These are phyloP conservation scores for Oscheius sp. DNA, from an alignment of 1,140 invertebrate species.

Conservation along the genomic window DNA sequence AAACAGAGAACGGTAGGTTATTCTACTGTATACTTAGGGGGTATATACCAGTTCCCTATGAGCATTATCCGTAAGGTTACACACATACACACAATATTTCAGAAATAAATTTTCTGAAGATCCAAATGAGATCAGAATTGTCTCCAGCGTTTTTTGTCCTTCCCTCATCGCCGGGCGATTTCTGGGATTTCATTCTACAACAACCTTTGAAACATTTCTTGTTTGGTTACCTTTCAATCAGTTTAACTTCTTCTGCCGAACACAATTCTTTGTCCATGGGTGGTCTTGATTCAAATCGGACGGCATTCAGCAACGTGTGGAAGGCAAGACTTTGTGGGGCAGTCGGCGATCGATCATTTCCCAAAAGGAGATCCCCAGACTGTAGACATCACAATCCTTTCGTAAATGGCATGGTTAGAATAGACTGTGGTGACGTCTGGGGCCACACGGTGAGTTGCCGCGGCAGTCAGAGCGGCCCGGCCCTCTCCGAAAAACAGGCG, in stretches of 20 bases:
- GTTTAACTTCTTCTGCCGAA: not conserved
- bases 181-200: not conserved
- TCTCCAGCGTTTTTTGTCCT: not conserved
- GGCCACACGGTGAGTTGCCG: no score
- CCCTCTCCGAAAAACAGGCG: no score
- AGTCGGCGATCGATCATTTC: not conserved
- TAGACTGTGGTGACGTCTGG: not conserved
- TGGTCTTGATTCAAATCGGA: not conserved
- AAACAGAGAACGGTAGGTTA: no score
- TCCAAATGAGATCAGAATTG: not conserved
- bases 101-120: not conserved
- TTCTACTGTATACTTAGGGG: no score
- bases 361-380: not conserved
- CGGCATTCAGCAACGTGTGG: not conserved
- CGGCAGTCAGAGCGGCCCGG: no score
- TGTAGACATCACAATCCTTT: not conserved
- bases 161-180: not conserved
- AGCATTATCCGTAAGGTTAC: no score
- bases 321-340: not conserved
- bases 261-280: not conserved
- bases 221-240: not conserved
- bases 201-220: not conserved
- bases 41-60: no score
- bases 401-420: not conserved
- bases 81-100: no score